These are phyloP conservation scores for Mionectes macconnelli DNA, from an alignment of 2,113 vertebrate species.

Conservation along the genomic window DNA sequence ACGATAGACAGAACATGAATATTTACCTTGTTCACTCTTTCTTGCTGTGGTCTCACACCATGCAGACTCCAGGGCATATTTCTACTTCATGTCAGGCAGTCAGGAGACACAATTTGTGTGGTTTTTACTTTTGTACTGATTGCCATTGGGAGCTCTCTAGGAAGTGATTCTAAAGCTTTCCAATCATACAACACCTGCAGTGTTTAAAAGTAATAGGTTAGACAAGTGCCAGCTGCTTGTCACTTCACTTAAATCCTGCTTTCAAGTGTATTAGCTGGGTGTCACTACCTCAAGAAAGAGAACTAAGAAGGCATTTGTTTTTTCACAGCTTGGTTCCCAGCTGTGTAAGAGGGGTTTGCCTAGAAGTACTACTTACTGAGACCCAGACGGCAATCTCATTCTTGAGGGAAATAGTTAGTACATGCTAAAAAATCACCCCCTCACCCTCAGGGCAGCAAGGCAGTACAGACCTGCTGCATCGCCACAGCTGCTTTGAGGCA, in stretches of 20 bases:
- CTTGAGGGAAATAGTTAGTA: background rate
- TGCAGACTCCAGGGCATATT: background rate
- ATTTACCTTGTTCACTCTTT: background rate
- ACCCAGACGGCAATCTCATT: background rate
- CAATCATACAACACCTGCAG: background rate
- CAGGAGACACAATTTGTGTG: background rate
- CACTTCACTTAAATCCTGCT: background rate
- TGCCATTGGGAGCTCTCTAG: background rate
- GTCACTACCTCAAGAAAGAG: background rate
- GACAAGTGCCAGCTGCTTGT: background rate
- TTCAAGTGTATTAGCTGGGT: background rate
- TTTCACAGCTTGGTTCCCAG: background rate
- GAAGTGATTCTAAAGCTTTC: background rate
- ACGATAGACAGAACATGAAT: background rate
- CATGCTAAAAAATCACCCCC: background rate
- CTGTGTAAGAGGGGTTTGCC: background rate
- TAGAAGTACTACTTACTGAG: background rate
- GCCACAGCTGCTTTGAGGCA: background rate
- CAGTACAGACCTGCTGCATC: fast-evolving
- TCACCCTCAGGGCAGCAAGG: fast-evolving
- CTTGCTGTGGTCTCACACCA: background rate
- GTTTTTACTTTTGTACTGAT: background rate
- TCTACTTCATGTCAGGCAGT: background rate
- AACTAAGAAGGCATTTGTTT: background rate
- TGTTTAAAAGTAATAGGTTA: background rate